Conservation (phyloP, 2,113 vertebrate genomes). For the Megaptera novaeangliae region DNA sequence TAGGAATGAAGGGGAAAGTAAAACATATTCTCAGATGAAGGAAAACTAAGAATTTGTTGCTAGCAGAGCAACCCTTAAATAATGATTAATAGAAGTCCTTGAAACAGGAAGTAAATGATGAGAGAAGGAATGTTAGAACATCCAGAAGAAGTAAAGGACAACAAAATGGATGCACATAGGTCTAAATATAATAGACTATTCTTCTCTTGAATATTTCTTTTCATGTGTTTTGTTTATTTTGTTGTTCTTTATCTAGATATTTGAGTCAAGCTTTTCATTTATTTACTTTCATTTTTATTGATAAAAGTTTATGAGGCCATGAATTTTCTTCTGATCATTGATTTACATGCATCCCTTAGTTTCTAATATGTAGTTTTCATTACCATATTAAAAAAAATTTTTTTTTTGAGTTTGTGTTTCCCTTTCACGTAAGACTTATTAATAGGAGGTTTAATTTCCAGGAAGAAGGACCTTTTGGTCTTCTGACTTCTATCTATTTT, state of each 20-base stretch:
- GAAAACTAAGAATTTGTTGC: neutral
- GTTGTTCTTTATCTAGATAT: neutral
- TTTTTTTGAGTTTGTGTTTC: neutral
- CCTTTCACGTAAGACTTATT: neutral
- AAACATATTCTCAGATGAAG: neutral
- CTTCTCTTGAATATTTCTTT: neutral
- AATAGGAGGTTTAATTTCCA: neutral
- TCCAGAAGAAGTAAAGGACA: neutral
- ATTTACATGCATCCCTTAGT: neutral
- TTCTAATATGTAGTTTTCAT: neutral
- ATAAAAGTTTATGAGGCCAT: neutral
- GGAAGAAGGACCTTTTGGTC: neutral
- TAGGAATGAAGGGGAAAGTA: neutral
- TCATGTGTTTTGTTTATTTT: neutral
- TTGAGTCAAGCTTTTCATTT: neutral
- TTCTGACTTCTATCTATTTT: conserved; percentile 8
- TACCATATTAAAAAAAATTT: neutral
- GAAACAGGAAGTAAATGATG: neutral
- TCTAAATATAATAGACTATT: neutral
- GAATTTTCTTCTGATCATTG: neutral
- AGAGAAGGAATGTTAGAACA: neutral
- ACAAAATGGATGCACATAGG: neutral
- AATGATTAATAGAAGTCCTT: neutral
- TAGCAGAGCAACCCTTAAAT: neutral
- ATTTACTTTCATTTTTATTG: neutral